A percentile compares a stretch with the other conserved stretches of the same genome.
phyloP scores from a whole-genome alignment of 2,888 invertebrate species.

The Xanthia togata region DNA sequence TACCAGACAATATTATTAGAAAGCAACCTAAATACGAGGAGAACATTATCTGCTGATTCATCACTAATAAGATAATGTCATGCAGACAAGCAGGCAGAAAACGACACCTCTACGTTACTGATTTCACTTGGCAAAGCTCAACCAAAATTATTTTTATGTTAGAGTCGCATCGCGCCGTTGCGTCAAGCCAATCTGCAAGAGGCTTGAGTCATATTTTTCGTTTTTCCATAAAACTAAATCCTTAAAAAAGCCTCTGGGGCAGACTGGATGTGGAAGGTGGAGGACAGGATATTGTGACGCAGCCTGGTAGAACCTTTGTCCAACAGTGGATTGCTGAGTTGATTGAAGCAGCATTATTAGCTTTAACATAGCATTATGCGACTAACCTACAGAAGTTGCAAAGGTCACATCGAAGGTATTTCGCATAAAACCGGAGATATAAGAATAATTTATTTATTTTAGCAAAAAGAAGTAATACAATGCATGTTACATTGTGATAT shows the following conservation, averaged over 20 bases:
- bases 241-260: too few relatives aligned
- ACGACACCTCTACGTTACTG: conserved; percentile 29
- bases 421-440: neutral
- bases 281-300: too few relatives aligned
- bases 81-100: conserved; percentile 42
- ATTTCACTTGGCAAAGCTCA: conserved; percentile 50
- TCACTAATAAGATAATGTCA: conserved; percentile 56
- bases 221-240: too few relatives aligned
- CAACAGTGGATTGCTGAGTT: too few relatives aligned
- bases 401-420: neutral
- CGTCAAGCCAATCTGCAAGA: too few relatives aligned
- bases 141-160: conserved; percentile 24
- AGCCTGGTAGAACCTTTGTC: too few relatives aligned
- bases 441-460: too few relatives aligned
- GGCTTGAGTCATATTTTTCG: too few relatives aligned
- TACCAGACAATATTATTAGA: conserved; percentile 52
- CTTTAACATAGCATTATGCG: neutral
- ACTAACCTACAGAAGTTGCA: neutral
- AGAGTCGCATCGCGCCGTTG: too few relatives aligned
- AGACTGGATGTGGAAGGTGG: too few relatives aligned
- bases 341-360: neutral
- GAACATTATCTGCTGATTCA: conserved; percentile 59
- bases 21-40: conserved; percentile 60
- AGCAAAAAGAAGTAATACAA: too few relatives aligned
- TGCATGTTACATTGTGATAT: too few relatives aligned